Base-by-base conservation (phyloP, 2,888 invertebrate species). In the Colostygia pectinataria region DNA sequence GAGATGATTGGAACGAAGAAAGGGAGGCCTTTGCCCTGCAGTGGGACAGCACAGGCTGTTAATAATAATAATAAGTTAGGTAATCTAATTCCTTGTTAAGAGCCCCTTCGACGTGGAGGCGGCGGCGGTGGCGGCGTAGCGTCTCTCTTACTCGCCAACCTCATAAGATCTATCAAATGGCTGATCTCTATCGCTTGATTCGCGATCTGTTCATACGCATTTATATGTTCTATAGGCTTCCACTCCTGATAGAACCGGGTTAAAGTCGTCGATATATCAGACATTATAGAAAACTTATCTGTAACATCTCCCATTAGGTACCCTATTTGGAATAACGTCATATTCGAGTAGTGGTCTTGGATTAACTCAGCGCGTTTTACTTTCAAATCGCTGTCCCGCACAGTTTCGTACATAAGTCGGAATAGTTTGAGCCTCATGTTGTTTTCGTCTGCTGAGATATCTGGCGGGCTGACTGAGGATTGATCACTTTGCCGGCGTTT, bases 171-270 rank as follows among this genome's bases (percentile, higher is more conserved):
- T 4, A 80, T 66, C 0, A 84, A 39, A 41, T 83, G 77, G 1
- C 61, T 75, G 0, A 84, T 69, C 34, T 84, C 82, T 0, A 83
- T 78, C 0, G 76, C 83, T 12, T 80, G 78, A 10, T 83, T 85
- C 0, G 84, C 80, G 0, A 85, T 82, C 46, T 84, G 83, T 2
- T 84, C 85, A 25, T 85, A 86, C 0, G 83, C 85, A 8, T 83
- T 86, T 0, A 85, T 79, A 50, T 85, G 86, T n/a, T 86, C 86
- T 13, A 86, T 74, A 0, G 85, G 85, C n/a, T 67, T 74, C 86
- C 85, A 86, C 0, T 70, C 66, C 0, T 54, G 25, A 6, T 78
- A 75, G 0, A 82, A 42, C 0, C 76, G 57, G 7, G 66, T 65
- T 0, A 84, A 7, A 0, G 84, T 83, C 4, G 48, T 12, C 0